Evolutionary conservation across 2,797 vertebrate genomes (phyloP), one percentile per base, ranked within the genome.

Genomic region (Garrulus glandarius): DNA sequence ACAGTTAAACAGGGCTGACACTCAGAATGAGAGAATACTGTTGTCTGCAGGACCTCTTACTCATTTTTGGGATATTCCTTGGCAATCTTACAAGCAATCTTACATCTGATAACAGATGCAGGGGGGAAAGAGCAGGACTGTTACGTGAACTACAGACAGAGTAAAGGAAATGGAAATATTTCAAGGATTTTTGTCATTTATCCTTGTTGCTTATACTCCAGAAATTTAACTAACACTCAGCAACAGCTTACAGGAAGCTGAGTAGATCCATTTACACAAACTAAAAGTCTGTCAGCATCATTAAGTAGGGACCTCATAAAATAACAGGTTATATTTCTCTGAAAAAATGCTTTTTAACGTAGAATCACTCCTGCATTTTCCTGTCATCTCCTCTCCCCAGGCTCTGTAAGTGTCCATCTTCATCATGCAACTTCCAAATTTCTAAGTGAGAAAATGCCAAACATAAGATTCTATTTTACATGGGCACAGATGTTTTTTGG

Each of bases 321-420:
- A 50, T 4, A 64, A 6, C 8, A 37, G 55, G 24, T 49, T 57
- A 0, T 15, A 26, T 17, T 71, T 56, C 46, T 84, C 57, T 32
- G 5, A 34, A 81, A 43, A 83, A 86, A 41, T 13, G 18, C 12
- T 70, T 84, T 59, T 41, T 20, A 27, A 20, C 2, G 1, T 18
- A 52, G 55, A 64, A 37, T 10, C 26, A 39, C 30, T 59, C 39
- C 52, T 61, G 19, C 2, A 3, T 60, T 87, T 22, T 80, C 59
- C 49, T 50, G 21, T 55, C 6, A 0, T 9, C 27, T 77, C 50
- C 41, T 61, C 32, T 56, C 13, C 11, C 15, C 27, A 34, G 15
- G 24, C 4, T 1, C 50, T 59, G 0, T 18, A 61, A 70, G 13
- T 6, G 5, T 53, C 43, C 20, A 44, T 19, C 12, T 30, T 61